These are phyloP conservation scores for Cassiopea andromeda DNA, from an alignment of 30 jellyfish, hydroid and myxozoan species.

Conservation along the genomic window DNA sequence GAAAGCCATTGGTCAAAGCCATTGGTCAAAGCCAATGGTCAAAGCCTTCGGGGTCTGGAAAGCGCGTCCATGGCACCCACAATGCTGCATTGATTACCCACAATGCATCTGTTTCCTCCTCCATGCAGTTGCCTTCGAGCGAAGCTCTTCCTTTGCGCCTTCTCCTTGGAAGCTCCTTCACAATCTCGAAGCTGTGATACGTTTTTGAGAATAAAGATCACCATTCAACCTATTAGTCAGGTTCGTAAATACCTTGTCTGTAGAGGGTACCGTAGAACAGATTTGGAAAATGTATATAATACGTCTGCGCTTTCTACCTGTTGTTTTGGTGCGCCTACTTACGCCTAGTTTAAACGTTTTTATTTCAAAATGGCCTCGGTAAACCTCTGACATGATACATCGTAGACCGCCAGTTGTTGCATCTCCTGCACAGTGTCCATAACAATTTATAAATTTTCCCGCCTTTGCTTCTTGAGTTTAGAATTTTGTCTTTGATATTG, in stretches of 20 bases:
- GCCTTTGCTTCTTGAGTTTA: constrained; percentile 10
- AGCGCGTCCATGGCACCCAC: constrained; percentile 15
- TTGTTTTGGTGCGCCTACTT: neutral
- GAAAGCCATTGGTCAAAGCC: too few relatives aligned
- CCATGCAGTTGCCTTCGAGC: constrained; percentile 62
- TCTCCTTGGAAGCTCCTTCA: constrained; percentile 73
- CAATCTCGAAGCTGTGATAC: constrained; percentile 51
- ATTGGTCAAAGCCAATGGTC: neutral
- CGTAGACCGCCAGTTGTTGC: constrained; percentile 31
- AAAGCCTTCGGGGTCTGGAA: neutral
- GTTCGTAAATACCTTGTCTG: neutral
- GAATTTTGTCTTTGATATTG: neutral
- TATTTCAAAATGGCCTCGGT: constrained; percentile 52
- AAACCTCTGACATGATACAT: neutral
- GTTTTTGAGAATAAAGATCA: neutral
- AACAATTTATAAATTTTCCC: constrained; percentile 35
- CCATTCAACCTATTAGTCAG: neutral
- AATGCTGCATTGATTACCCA: constrained; percentile 18
- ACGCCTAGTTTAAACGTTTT: neutral
- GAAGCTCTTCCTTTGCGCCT: constrained; percentile 51
- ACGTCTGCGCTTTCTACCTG: neutral
- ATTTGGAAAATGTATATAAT: neutral
- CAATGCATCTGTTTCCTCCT: constrained; percentile 48
- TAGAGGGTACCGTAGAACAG: neutral
- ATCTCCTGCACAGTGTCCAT: constrained; percentile 71